Base-by-base conservation (phyloP, 2,888 invertebrate genomes). In the Leucoma salicis region DNA sequence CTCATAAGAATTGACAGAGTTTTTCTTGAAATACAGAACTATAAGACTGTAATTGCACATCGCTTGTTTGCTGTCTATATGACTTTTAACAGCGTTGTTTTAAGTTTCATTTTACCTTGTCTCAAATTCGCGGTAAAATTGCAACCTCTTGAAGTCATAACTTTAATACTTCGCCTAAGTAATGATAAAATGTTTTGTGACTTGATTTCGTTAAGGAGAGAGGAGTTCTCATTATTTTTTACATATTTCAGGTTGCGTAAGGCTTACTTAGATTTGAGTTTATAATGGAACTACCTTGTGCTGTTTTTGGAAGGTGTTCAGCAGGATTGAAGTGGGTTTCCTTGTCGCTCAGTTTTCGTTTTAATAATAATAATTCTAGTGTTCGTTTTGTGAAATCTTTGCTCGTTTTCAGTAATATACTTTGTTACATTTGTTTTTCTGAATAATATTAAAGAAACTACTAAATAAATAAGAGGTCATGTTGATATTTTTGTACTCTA, bases 111-210 rank as follows among this genome's bases (percentile, higher is more conserved):
- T 52, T 56, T 69, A 13, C 34, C 27, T 15, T 48, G 57, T 21
- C 21, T 15, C 10, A 35, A 33, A 3, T 37, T 38, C 10, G 6
- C 1, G 16, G 32, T 28, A 38, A 46, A 42, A 21, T 54, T 48
- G 52, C 24, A 31, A 40, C 27, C 25, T 53, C 60, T 62, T 63
- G 59, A 61, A 64, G 60, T 66, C 60, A 67, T 63, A 67, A 62
- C 53, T 60, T 63, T 63, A 69, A 64, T 64, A 60, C 63, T 60
- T 59, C 51, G 54, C 57, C 57, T 57, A 61, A 71, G 59, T 66
- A 59, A 70, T 65, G 70, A 57, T 60, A 59, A 65, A 70, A 70
- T 67, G 63, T 66, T 64, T 64, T 70, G 62, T 53, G 60, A 61
- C 59, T 61, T 66, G 65, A 65, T 69, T 63, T 55, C 40, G 58